Base-by-base conservation (phyloP, 2,797 vertebrate species). In the Chromis chromis region DNA sequence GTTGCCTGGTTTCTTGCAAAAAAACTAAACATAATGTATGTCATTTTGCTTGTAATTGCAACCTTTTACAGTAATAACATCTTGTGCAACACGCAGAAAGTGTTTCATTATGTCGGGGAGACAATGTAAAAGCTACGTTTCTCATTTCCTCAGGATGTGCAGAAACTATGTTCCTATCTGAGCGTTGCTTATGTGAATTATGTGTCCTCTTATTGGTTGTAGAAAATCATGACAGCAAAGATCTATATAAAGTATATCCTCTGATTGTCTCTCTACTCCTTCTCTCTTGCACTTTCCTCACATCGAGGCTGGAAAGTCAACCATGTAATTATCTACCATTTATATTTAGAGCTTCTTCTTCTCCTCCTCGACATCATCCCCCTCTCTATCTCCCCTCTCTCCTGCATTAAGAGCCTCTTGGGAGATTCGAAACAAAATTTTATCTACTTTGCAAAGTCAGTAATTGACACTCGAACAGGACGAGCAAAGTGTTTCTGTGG, bases 271-370 rank as follows among this genome's bases (percentile, higher is more conserved):
- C 14, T 52, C 19, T 19, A 39, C 46, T 63, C 77, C 24, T 72
- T 22, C 58, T 17, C 31, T 44, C 50, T 61, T 83, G 62, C n/a
- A 60, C 65, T 78, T 74, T 77, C 49, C 50, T 69, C 72, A 48
- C 56, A 78, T 84, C 22, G 71, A 16, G 2, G 1, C 56, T 48
- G 19, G 6, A 62, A 40, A 78, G 49, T 71, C 71, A 78, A 67
- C 60, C 58, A 44, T 79, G 53, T 71, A 83, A 81, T 85, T 84
- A 87, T 87, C 60, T 24, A 57, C 70, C 62, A 82, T 85, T 82
- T 84, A 68, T 79, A 82, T 76, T 74, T 66, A 49, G 33, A 5
- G 25, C 69, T 71, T 50, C 25, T 33, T 71, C 48, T 24, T 62
- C 69, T 74, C 72, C 78, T 58, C 55, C 40, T 71, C 64, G 31